These are phyloP conservation scores for Sminthurides bifidus DNA, from an alignment of 1,140 invertebrate species.

Conservation along the genomic window DNA sequence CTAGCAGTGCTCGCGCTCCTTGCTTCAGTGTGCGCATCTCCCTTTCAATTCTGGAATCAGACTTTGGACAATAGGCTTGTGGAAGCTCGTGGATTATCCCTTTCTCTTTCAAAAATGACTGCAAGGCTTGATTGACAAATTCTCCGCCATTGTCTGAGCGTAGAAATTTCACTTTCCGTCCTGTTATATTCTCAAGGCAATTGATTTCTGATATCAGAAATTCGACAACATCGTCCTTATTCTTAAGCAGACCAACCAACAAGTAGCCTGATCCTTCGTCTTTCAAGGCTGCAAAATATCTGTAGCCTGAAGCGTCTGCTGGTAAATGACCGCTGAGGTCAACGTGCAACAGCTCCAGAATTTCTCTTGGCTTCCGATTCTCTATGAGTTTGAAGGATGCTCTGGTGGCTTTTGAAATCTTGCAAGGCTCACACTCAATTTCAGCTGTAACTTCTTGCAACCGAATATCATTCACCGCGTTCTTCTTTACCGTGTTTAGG, in stretches of 20 bases:
- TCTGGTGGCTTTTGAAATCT: too few species aligned
- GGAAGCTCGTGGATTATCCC: conserved; percentile 30
- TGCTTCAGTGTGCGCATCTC: not conserved
- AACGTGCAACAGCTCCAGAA: too few species aligned
- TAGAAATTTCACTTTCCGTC: conserved; percentile 8
- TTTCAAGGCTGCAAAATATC: too few species aligned
- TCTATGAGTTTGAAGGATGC: too few species aligned
- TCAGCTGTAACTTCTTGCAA: not conserved
- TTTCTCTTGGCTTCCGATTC: too few species aligned
- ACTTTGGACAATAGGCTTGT: not conserved
- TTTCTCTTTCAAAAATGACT: conserved; percentile 9
- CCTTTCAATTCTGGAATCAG: not conserved
- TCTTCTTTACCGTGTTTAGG: conserved; percentile 4
- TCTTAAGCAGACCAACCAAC: too few species aligned
- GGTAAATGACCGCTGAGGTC: too few species aligned
- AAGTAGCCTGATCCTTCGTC: too few species aligned
- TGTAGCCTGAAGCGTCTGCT: too few species aligned
- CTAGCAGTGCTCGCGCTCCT: not conserved
- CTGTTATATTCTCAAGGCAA: too few species aligned
- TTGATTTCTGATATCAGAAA: too few species aligned
- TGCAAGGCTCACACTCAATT: conserved; percentile 6
- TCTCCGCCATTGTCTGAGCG: conserved; percentile 24
- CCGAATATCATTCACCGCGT: conserved; percentile 8
- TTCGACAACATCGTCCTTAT: too few species aligned
- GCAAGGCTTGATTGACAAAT: conserved; percentile 6